These are phyloP conservation scores for Myanophis thanlyinensis DNA, from an alignment of 2,113 vertebrate species.

Conservation along the genomic window DNA sequence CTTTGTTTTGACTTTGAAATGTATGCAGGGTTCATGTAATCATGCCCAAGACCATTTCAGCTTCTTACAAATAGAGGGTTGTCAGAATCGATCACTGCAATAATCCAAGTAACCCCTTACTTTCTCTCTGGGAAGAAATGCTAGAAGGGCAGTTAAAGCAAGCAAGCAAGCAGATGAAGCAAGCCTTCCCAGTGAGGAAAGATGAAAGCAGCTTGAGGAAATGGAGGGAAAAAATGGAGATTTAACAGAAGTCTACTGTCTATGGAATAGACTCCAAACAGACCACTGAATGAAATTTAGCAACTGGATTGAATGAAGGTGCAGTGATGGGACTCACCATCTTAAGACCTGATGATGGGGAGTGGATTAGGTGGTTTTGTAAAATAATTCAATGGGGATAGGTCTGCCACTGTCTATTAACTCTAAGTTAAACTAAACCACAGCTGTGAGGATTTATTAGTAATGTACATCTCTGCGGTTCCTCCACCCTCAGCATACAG, in stretches of 20 bases:
- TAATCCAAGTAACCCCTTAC: not conserved
- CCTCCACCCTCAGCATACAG: not conserved
- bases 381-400: not conserved
- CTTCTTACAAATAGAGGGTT: conserved; percentile 3
- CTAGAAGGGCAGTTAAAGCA: not conserved
- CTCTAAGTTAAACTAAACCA: not conserved
- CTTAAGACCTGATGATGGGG: not conserved
- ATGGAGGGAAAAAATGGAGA: not conserved
- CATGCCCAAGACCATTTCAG: not conserved
- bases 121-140: not conserved
- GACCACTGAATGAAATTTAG: not conserved
- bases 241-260: not conserved
- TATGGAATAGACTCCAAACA: not conserved
- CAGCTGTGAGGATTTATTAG: not conserved
- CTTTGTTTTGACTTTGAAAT: not conserved
- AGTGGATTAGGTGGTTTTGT: not conserved
- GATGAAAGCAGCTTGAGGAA: not conserved
- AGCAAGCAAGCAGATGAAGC: too few relatives aligned
- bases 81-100: not conserved
- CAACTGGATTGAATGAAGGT: not conserved
- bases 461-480: not conserved
- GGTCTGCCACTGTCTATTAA: not conserved
- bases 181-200: not conserved
- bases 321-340: not conserved
- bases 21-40: not conserved